These are phyloP conservation scores for Apotomis turbidana DNA, from an alignment of 2,888 invertebrate genomes.

Conservation along the genomic window DNA sequence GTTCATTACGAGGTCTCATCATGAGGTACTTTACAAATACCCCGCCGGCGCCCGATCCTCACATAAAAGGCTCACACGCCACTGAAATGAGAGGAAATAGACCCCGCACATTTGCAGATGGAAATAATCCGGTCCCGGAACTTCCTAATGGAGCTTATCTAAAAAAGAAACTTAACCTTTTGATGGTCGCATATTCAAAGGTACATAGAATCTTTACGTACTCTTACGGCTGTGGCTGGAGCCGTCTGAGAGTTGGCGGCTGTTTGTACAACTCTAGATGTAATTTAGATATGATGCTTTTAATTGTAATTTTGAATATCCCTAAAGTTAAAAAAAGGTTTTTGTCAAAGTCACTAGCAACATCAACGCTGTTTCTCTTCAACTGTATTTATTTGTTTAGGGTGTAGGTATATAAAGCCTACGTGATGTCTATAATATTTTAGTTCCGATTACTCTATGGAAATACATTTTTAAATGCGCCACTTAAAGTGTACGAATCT, in stretches of 20 bases:
- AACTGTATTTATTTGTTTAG: too few relatives aligned
- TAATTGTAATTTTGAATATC: constrained; percentile 13
- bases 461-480: too few relatives aligned
- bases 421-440: too few relatives aligned
- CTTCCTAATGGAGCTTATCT: constrained; percentile 26
- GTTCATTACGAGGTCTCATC: too few relatives aligned
- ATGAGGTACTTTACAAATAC: too few relatives aligned
- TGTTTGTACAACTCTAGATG: constrained; percentile 3
- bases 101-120: constrained; percentile 10
- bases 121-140: background rate
- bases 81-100: background rate
- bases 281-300: constrained; percentile 19
- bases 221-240: too few relatives aligned
- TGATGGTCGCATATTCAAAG: background rate
- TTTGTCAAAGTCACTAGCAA: constrained; percentile 10
- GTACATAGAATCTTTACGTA: background rate
- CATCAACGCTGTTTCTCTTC: too few relatives aligned
- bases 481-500: too few relatives aligned
- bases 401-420: too few relatives aligned
- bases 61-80: background rate
- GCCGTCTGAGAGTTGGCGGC: too few relatives aligned
- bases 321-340: background rate
- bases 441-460: too few relatives aligned
- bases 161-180: constrained; percentile 20
- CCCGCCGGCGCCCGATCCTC: too few relatives aligned